Evolutionary conservation across 1,140 invertebrate species (phyloP), one percentile per base, ranked within the genome.

Genomic region (Drosophila melanica): DNA sequence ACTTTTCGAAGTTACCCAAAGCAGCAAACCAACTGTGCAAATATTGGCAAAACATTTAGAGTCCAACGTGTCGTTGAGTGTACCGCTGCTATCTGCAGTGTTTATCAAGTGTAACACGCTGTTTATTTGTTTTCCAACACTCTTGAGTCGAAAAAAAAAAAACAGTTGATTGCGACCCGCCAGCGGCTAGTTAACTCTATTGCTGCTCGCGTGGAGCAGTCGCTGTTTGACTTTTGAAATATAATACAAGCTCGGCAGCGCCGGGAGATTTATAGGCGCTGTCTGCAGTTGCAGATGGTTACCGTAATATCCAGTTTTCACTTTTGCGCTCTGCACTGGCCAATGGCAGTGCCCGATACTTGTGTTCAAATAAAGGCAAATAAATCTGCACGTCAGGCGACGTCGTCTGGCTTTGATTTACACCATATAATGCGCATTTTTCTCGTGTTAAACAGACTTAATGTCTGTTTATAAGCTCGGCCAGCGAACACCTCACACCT

Each of bases 51-150:
- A 69, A 59, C 62, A 68, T 87, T 79, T 33, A 41, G 42, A 58
- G 37, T 35, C 47, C 60, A 44, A 60, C 41, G 44, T 59, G 41
- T 37, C 30, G 30, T 42, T 51, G 67, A 27, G 50, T 66, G 16
- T 60, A 41, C 45, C 57, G 20, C 39, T 42, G 8, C 44, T 59
- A 63, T 74, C 60, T 45, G n/a, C 47, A 68, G 64, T 86, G 68
- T 89, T 87, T 86, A 67, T 87, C 67, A 76, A 82, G 82, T 86
- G 82, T 86, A 87, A 87, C 84, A 79, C 82, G 82, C 76, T 54
- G 67, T 77, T 72, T 82, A 76, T 89, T 87, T 82, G 84, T 65
- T 74, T 79, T 71, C 84, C 79, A 84, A 87, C 79, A 87, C 82
- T 82, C 84, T 35, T 2, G 0, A 8, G 33, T 27, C 0, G 27